phyloP scores from a whole-genome alignment of 1,140 invertebrate genomes.

The Carposina sasakii region DNA sequence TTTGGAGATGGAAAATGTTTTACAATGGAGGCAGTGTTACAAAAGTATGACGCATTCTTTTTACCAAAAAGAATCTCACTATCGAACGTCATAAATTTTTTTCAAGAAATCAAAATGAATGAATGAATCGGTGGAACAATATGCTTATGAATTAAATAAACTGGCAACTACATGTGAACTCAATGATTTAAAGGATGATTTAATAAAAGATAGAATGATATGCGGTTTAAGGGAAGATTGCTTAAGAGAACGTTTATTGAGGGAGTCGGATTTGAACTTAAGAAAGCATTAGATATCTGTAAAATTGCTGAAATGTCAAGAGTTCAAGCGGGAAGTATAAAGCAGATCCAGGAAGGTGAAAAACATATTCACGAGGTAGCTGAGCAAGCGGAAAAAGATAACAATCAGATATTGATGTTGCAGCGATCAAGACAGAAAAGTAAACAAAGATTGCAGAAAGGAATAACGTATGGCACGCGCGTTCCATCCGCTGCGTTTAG shows the following conservation, averaged over 20 bases:
- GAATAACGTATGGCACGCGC: not conserved
- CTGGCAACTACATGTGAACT: not conserved
- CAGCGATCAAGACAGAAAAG: not conserved
- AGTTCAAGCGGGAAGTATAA: not conserved
- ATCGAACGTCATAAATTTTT: conserved; percentile 20
- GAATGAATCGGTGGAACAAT: conserved; percentile 3
- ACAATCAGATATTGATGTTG: not conserved
- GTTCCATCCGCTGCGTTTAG: not conserved
- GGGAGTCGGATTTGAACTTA: not conserved
- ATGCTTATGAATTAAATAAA: not conserved
- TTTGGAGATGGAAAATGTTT: no score
- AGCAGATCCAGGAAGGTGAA: not conserved
- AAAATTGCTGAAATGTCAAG: not conserved
- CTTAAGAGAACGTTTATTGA: not conserved
- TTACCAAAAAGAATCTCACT: conserved; percentile 25
- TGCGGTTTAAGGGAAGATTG: not conserved
- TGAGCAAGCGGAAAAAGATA: not conserved
- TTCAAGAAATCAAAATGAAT: conserved; percentile 1
- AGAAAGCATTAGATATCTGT: not conserved
- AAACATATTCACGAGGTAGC: not conserved
- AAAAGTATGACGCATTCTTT: conserved; percentile 21
- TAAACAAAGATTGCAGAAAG: not conserved
- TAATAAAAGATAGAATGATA: conserved; percentile 5
- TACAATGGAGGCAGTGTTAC: no score
- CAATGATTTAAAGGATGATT: not conserved